Conservation (phyloP, 1,140 invertebrate species). For the Hormaphis cornu region DNA sequence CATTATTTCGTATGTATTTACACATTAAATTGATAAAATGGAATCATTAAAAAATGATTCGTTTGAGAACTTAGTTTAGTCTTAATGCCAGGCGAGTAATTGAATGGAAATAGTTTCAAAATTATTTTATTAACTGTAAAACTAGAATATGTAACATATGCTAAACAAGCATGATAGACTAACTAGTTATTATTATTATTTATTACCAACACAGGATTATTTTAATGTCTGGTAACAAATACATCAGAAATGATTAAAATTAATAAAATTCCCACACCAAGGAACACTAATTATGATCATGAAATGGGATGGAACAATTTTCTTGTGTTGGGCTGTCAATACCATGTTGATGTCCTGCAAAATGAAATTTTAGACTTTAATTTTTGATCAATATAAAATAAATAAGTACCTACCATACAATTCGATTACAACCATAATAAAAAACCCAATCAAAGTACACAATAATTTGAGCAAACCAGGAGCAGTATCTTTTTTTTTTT, state of each 20-base stretch:
- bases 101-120: slow-evolving; percentile 10
- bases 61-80: slow-evolving; percentile 18
- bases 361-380: neutral
- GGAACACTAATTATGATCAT: slow-evolving; percentile 13
- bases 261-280: neutral
- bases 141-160: neutral
- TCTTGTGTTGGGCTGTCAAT: slow-evolving; percentile 2
- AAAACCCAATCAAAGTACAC: slow-evolving; percentile 33
- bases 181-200: too few species aligned
- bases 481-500: slow-evolving; percentile 29
- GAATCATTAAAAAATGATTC: slow-evolving; percentile 26
- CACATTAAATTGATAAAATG: neutral
- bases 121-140: slow-evolving; percentile 11
- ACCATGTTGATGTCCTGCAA: slow-evolving; percentile 2
- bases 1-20: neutral
- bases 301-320: too few species aligned
- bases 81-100: slow-evolving; percentile 17
- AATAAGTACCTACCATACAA: slow-evolving; percentile 30
- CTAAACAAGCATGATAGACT: neutral
- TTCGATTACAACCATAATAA: slow-evolving; percentile 34
- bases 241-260: slow-evolving; percentile 5
- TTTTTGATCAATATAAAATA: neutral
- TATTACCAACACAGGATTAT: neutral
- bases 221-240: slow-evolving; percentile 25
- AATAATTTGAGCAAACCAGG: slow-evolving; percentile 33